phyloP scores from a whole-genome alignment of 2,113 vertebrate genomes.

The Tachuris rubrigastra region DNA sequence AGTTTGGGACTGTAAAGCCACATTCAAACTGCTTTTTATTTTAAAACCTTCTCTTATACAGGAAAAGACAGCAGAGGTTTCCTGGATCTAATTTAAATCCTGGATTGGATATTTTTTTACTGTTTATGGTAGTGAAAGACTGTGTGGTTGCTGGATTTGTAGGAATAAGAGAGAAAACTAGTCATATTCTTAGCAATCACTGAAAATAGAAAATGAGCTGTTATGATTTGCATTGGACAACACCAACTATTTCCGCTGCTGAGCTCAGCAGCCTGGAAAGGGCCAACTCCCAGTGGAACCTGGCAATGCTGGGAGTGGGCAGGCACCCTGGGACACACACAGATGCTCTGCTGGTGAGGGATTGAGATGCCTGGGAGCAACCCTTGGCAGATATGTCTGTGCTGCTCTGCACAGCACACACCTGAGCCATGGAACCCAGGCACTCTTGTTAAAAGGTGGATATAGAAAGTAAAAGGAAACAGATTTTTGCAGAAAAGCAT shows the following conservation, averaged over 20 bases:
- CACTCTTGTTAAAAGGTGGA: accelerated
- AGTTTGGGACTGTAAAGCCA: not conserved
- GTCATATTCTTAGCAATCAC: conserved; percentile 16
- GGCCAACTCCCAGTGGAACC: not conserved
- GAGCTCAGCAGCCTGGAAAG: not conserved
- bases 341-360: accelerated
- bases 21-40: not conserved
- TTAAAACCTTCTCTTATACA: not conserved
- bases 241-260: not conserved
- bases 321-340: accelerated
- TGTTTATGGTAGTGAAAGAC: not conserved
- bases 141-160: not conserved
- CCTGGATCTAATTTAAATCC: conserved; percentile 2
- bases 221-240: not conserved
- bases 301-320: accelerated
- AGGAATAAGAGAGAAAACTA: not conserved
- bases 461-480: not conserved
- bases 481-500: not conserved
- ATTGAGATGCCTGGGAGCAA: not conserved
- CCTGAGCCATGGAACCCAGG: not conserved
- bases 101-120: not conserved
- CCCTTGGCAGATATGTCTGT: not conserved
- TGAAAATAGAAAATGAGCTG: not conserved
- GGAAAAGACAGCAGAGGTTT: not conserved
- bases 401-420: not conserved